These are phyloP conservation scores for Nymphicus hollandicus DNA, from an alignment of 2,113 vertebrate species.

Conservation along the genomic window DNA sequence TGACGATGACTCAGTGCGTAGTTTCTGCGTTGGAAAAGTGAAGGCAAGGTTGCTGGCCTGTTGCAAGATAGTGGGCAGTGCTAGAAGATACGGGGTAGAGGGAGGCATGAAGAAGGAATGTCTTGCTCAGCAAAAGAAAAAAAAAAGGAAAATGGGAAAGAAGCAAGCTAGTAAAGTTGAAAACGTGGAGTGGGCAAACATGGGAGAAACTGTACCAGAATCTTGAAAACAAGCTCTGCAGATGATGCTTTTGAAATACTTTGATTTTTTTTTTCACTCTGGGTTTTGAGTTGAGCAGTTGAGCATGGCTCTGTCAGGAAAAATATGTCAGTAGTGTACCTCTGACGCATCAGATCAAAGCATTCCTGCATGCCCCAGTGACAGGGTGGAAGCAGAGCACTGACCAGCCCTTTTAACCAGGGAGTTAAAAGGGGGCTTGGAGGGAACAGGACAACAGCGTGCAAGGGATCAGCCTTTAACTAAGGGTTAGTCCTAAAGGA, in stretches of 20 bases:
- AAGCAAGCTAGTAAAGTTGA: background rate
- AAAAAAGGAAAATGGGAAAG: background rate
- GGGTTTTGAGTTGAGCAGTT: background rate
- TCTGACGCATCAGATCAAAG: background rate
- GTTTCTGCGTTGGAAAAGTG: background rate
- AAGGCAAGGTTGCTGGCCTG: background rate
- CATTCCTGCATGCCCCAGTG: background rate
- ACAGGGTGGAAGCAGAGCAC: background rate
- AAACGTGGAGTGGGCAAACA: background rate
- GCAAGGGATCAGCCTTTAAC: background rate
- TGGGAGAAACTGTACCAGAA: background rate
- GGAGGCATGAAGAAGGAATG: background rate
- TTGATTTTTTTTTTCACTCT: background rate
- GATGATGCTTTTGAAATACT: background rate
- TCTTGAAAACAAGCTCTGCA: background rate
- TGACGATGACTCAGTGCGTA: fast-evolving
- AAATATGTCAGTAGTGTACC: background rate
- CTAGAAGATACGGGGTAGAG: background rate
- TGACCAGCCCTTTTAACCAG: background rate
- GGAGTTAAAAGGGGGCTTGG: background rate
- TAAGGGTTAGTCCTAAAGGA: background rate
- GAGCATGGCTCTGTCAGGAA: background rate
- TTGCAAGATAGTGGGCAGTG: background rate
- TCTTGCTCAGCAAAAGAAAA: background rate
- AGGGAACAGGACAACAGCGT: background rate